phyloP scores from a whole-genome alignment of 2,888 invertebrate species.

The Ophion slaviceki region DNA sequence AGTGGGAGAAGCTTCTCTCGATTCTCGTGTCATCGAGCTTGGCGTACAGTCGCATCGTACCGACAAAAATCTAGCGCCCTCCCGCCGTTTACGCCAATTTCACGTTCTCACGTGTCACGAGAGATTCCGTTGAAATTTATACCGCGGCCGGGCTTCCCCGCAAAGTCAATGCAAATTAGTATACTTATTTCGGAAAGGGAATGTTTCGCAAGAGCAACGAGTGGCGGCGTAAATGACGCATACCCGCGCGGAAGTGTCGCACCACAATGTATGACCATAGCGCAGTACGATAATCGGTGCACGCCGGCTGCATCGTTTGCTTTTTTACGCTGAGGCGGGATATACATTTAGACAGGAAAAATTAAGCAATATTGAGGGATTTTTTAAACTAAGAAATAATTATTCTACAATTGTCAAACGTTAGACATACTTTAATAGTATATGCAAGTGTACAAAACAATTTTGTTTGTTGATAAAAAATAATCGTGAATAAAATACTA shows the following conservation, averaged over 20 bases:
- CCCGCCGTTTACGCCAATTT: background rate
- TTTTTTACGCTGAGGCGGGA: too few relatives aligned
- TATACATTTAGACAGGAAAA: too few relatives aligned
- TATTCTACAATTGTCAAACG: too few relatives aligned
- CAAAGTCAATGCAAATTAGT: background rate
- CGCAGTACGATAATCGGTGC: background rate
- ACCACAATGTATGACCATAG: background rate
- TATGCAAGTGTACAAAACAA: too few relatives aligned
- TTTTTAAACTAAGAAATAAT: too few relatives aligned
- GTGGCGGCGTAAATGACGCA: background rate
- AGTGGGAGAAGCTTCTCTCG: background rate
- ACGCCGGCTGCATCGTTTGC: background rate
- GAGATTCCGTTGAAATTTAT: background rate
- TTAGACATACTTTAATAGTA: too few relatives aligned
- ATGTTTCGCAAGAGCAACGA: background rate
- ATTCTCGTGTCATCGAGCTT: background rate
- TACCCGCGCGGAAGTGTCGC: background rate
- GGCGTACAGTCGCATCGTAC: background rate
- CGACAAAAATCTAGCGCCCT: too few relatives aligned
- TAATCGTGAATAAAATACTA: too few relatives aligned
- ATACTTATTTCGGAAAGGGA: background rate
- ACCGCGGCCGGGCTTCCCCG: background rate
- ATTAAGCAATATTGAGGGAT: too few relatives aligned
- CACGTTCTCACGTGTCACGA: background rate
- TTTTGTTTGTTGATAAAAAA: too few relatives aligned